A percentile compares a stretch with the other conserved stretches of the same genome.
phyloP scores from a whole-genome alignment of 2,888 invertebrate genomes.

The Dromius quadrimaculatus region DNA sequence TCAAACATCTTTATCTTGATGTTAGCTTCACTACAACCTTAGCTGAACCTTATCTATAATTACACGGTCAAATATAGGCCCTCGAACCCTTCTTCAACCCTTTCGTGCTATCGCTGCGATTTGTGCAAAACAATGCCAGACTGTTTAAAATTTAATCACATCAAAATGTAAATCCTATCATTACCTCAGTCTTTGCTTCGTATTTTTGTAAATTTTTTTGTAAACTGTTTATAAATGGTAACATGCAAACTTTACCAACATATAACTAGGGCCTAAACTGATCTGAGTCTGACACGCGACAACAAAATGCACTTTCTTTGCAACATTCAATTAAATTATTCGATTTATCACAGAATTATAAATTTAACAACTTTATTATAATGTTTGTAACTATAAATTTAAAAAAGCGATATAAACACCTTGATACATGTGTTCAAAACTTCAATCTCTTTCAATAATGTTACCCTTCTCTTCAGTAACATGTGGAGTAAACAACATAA shows the following conservation, averaged over 20 bases:
- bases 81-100: no score
- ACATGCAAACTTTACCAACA: slow-evolving; percentile 23
- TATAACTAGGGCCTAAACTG: slow-evolving; percentile 23
- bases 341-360: slow-evolving; percentile 5
- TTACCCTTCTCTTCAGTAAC: background rate
- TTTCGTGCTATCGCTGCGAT: slow-evolving; percentile 11
- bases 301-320: slow-evolving; percentile 17
- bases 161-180: slow-evolving; percentile 31
- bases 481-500: background rate
- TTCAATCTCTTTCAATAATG: background rate
- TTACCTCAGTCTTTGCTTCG: slow-evolving; percentile 23
- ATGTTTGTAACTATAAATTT: no score
- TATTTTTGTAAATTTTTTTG: slow-evolving; percentile 7
- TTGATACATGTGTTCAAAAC: background rate
- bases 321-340: slow-evolving; percentile 31
- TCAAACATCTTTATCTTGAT: no score
- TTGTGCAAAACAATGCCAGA: slow-evolving; percentile 20
- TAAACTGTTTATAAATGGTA: slow-evolving; percentile 9
- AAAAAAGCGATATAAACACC: background rate
- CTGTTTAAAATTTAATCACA: slow-evolving; percentile 35
- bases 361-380: slow-evolving; percentile 3
- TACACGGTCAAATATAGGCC: no score
- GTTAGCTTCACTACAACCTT: no score
- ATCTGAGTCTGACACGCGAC: slow-evolving; percentile 14
- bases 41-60: no score